Conservation (phyloP, 2,888 invertebrate species). For the Drosophila ustulata region DNA sequence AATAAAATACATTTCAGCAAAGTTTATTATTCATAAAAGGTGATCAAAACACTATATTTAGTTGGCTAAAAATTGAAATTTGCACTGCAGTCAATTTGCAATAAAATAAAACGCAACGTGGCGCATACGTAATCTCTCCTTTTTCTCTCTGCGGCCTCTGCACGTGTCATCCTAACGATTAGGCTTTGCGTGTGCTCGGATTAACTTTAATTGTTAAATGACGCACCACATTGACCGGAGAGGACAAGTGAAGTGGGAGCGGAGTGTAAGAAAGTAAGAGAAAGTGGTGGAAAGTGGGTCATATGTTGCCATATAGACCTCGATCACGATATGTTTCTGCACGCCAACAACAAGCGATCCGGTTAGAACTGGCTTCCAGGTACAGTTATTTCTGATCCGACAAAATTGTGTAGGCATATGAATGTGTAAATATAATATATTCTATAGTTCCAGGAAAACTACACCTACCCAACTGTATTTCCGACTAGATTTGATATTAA, state of each 20-base stretch:
- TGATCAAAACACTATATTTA: slow-evolving; percentile 55
- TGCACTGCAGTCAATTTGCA: slow-evolving; percentile 50
- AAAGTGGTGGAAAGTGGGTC: slow-evolving; percentile 19
- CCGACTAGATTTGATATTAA: too few species aligned
- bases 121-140: slow-evolving; percentile 23
- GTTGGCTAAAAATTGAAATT: slow-evolving; percentile 40
- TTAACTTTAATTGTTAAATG: slow-evolving; percentile 80
- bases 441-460: too few species aligned
- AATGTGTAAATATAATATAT: too few species aligned
- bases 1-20: slow-evolving; percentile 4
- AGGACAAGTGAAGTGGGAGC: neutral
- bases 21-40: slow-evolving; percentile 21
- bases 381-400: slow-evolving; percentile 1
- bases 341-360: slow-evolving; percentile 58
- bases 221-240: slow-evolving; percentile 67
- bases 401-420: neutral
- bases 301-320: slow-evolving; percentile 57
- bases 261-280: slow-evolving; percentile 1
- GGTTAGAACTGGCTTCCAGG: slow-evolving; percentile 32
- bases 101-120: slow-evolving; percentile 11
- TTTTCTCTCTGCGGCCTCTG: neutral
- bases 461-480: too few species aligned
- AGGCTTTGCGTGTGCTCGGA: slow-evolving; percentile 77
- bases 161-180: slow-evolving; percentile 74
- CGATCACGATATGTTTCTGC: slow-evolving; percentile 53